A percentile compares a stretch with the other conserved stretches of the same genome.
These are phyloP conservation scores for Eristalis tenax DNA, from an alignment of 2,888 invertebrate genomes.

Conservation along the genomic window DNA sequence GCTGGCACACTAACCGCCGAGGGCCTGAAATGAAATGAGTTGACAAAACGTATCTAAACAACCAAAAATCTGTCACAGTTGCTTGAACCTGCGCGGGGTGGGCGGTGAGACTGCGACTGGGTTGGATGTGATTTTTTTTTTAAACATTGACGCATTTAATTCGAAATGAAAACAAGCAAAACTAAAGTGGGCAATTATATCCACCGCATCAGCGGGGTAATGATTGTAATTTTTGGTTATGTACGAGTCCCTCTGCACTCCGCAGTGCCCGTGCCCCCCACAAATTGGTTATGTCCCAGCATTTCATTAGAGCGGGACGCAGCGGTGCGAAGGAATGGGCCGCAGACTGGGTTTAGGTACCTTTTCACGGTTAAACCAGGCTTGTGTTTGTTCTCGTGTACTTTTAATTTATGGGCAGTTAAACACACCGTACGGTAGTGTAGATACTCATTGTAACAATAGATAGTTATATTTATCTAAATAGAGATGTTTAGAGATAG, in stretches of 20 bases:
- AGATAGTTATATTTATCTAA: constrained; percentile 27
- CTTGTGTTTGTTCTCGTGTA: neutral
- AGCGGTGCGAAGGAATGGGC: constrained; percentile 53
- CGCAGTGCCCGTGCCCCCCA: neutral
- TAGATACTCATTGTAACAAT: constrained; percentile 58
- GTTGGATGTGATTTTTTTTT: constrained; percentile 32
- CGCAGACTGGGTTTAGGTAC: neutral
- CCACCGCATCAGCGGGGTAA: constrained; percentile 55
- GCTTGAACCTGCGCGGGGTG: constrained; percentile 39
- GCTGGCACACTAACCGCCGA: neutral
- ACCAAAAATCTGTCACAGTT: constrained; percentile 67
- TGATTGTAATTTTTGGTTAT: constrained; percentile 70
- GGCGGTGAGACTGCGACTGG: neutral
- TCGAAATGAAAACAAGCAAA: constrained; percentile 25
- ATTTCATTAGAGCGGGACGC: constrained; percentile 56
- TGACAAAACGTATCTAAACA: constrained; percentile 67
- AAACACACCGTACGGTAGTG: constrained; percentile 69
- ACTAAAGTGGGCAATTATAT: constrained; percentile 69
- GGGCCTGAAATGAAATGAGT: constrained; percentile 50
- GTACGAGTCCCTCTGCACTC: neutral
- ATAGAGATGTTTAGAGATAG: constrained; percentile 71
- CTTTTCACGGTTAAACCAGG: constrained; percentile 29
- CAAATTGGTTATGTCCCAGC: constrained; percentile 66
- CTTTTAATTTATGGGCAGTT: constrained; percentile 68
- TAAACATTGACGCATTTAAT: constrained; percentile 49